Conservation (phyloP, 1,140 invertebrate species). For the Bombus picipes region DNA sequence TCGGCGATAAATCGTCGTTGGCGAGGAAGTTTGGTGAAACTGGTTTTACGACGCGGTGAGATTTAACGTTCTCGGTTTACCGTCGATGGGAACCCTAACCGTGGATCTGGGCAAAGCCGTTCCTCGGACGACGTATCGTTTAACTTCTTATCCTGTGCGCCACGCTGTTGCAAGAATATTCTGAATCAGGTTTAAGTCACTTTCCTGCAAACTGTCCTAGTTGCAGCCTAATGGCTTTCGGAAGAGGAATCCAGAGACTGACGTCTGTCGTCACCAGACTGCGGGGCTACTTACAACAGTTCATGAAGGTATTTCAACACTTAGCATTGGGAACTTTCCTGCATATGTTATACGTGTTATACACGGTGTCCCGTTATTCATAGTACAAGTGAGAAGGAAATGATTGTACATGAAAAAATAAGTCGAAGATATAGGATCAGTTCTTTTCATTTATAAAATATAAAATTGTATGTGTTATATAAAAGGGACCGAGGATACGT, state of each 20-base stretch:
- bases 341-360: too few relatives aligned
- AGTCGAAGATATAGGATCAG: too few relatives aligned
- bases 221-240: neutral
- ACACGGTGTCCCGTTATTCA: too few relatives aligned
- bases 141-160: conserved; percentile 23
- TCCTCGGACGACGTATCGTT: conserved; percentile 35
- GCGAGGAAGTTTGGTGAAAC: conserved; percentile 65
- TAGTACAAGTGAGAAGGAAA: too few relatives aligned
- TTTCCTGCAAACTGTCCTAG: neutral
- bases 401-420: too few relatives aligned
- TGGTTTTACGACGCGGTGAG: conserved; percentile 64
- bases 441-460: too few relatives aligned
- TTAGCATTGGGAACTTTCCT: too few relatives aligned
- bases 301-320: too few relatives aligned
- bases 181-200: neutral
- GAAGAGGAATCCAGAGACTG: neutral
- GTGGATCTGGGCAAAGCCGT: conserved; percentile 47
- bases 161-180: neutral
- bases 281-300: too few relatives aligned
- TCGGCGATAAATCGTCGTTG: conserved; percentile 64
- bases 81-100: conserved; percentile 42
- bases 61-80: conserved; percentile 68
- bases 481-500: too few relatives aligned
- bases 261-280: neutral
- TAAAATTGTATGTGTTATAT: too few relatives aligned